Evolutionary conservation across 2,888 invertebrate species (phyloP).

Genomic region (Geotrupes spiniger): DNA sequence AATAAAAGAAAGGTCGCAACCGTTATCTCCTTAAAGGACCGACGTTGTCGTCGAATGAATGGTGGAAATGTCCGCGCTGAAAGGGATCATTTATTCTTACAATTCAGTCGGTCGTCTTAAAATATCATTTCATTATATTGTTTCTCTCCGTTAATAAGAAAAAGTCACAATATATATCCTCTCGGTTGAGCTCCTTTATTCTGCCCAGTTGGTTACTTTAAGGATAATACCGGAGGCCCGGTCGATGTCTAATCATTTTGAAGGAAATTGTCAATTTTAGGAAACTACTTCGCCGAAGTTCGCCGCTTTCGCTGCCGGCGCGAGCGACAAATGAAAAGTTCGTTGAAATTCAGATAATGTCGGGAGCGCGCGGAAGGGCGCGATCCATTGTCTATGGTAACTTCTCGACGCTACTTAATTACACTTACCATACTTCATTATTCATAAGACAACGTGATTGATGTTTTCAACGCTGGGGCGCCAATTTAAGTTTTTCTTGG

Average conservation of each 20-base stretch:
- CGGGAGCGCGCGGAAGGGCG: background rate
- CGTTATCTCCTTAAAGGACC: too few species aligned
- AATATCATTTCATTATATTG: constrained; percentile 6
- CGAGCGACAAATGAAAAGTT: background rate
- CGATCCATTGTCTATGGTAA: constrained; percentile 13
- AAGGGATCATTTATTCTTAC: background rate
- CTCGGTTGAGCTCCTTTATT: background rate
- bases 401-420: constrained; percentile 4
- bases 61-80: background rate
- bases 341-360: background rate
- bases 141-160: constrained; percentile 2
- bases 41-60: too few species aligned
- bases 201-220: background rate
- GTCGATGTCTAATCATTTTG: constrained; percentile 7
- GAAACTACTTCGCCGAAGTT: constrained; percentile 41
- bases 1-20: too few species aligned
- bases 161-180: constrained; percentile 4
- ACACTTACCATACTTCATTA: constrained; percentile 5
- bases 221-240: background rate
- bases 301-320: constrained; percentile 10
- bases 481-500: constrained; percentile 1
- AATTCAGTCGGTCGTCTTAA: constrained; percentile 4
- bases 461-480: background rate
- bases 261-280: constrained; percentile 33
- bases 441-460: constrained; percentile 1